A percentile compares a stretch with the other conserved stretches of the same genome.
Evolutionary conservation across 2,113 vertebrate genomes (phyloP).

Genomic region (Indri indri): DNA sequence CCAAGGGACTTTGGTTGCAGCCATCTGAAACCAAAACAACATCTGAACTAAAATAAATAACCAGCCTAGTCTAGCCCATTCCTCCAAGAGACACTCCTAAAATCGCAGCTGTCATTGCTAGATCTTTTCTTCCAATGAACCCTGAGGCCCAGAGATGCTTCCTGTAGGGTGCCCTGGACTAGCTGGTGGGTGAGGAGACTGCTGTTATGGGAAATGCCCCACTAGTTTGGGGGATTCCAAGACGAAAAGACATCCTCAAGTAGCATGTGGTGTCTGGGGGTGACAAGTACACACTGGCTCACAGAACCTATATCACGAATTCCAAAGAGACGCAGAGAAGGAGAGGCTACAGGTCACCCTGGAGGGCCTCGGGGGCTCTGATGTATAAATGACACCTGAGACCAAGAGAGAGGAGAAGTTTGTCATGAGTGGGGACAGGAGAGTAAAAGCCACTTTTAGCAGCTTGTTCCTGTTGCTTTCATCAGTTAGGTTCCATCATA

Average conservation of each 20-base stretch:
- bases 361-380: neutral
- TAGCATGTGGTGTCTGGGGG: neutral
- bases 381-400: neutral
- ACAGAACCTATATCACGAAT: neutral
- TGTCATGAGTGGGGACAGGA: neutral
- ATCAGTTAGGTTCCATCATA: neutral
- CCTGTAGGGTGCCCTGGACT: neutral
- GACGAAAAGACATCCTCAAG: neutral
- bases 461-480: neutral
- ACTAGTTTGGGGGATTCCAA: neutral
- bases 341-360: fast-evolving
- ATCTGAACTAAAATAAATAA: neutral
- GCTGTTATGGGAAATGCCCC: neutral
- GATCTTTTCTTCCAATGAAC: neutral
- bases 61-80: neutral
- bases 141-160: neutral
- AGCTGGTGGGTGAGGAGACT: fast-evolving
- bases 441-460: neutral
- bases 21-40: neutral
- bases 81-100: neutral
- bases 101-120: neutral
- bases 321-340: neutral
- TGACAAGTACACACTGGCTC: neutral
- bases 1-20: neutral
- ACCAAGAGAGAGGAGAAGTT: neutral